Percentiles rank a stretch among this genome's conserved stretches.
These are phyloP conservation scores for Brachionus plicatilis DNA, from an alignment of 1,140 invertebrate genomes.

Conservation along the genomic window DNA sequence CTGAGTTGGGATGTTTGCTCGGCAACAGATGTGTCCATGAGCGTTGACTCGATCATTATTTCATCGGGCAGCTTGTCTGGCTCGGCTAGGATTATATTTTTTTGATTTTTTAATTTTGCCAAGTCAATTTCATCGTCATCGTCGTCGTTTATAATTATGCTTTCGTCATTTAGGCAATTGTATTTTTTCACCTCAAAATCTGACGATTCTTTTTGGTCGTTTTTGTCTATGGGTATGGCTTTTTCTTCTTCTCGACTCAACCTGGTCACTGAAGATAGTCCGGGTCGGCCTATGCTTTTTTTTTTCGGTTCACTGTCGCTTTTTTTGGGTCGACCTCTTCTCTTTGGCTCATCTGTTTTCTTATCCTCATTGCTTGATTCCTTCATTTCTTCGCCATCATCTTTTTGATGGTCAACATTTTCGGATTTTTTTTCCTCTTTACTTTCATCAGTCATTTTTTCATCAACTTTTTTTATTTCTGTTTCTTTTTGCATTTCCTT, in stretches of 20 bases:
- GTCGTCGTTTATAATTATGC: constrained; percentile 5
- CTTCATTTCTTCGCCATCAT: no score
- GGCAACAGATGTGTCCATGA: neutral
- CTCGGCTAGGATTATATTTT: neutral
- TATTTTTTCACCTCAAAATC: constrained; percentile 17
- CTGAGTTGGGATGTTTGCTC: neutral
- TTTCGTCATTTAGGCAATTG: neutral
- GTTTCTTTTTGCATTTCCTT: no score
- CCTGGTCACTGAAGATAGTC: no score
- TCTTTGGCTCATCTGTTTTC: no score
- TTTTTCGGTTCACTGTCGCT: no score
- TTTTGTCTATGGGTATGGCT: neutral
- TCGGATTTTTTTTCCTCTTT: no score
- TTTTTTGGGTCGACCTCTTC: no score
- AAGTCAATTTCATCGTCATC: constrained; percentile 4
- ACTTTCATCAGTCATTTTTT: no score
- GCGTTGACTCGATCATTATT: neutral
- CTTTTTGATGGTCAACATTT: no score
- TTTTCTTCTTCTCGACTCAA: neutral
- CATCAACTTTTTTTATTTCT: no score
- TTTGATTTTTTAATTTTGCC: neutral
- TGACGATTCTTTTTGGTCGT: neutral
- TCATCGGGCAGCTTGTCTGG: neutral
- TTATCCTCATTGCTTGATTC: no score
- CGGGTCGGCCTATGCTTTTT: no score